A percentile compares a stretch with the other conserved stretches of the same genome.
phyloP scores from a whole-genome alignment of 2,797 vertebrate genomes.

The Falco rusticolus region DNA sequence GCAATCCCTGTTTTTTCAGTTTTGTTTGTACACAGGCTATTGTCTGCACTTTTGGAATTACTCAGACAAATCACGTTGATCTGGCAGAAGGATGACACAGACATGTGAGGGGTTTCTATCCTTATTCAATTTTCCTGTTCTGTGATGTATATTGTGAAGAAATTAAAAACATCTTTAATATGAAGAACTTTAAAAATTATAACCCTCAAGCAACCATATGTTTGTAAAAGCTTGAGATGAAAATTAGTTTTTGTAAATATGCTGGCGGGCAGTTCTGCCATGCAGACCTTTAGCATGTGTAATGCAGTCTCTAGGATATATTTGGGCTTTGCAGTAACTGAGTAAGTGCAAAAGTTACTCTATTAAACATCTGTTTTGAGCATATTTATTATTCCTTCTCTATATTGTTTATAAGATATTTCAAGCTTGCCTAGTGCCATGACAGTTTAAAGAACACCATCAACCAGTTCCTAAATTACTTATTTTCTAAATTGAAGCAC shows the following conservation, averaged over 20 bases:
- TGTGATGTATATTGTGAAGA: background rate
- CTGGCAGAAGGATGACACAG: background rate
- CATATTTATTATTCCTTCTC: background rate
- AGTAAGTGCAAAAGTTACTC: background rate
- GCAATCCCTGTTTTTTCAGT: background rate
- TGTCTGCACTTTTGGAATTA: background rate
- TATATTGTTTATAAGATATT: background rate
- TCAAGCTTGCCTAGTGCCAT: background rate
- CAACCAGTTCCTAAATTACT: background rate
- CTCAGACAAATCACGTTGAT: background rate
- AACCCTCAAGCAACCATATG: background rate
- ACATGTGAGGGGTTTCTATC: background rate
- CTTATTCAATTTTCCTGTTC: background rate
- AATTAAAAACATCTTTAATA: constrained; percentile 18
- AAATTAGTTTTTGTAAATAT: background rate
- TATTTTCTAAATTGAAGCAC: background rate
- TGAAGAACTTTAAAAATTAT: background rate
- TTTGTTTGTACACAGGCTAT: background rate
- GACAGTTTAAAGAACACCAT: background rate
- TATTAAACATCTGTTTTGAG: background rate
- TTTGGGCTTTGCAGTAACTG: background rate
- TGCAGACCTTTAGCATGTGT: background rate
- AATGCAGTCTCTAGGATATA: background rate
- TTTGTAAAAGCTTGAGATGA: background rate
- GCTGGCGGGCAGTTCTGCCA: background rate